Conservation (phyloP, 2,888 invertebrate genomes). For the Lasius fuliginosus region DNA sequence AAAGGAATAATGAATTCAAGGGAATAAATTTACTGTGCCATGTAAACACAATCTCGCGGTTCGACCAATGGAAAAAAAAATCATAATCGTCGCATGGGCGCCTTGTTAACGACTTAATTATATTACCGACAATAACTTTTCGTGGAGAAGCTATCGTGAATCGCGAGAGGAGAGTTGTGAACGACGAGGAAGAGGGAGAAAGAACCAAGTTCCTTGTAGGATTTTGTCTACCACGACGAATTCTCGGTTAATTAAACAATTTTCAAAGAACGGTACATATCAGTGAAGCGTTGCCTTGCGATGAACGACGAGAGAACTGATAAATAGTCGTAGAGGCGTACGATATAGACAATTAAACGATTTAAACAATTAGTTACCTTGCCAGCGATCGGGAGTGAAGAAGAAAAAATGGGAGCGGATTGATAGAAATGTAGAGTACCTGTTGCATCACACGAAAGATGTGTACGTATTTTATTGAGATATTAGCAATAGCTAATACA, state of each 20-base stretch:
- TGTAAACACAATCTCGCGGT: conserved; percentile 34
- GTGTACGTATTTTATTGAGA: conserved; percentile 71
- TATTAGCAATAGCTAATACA: conserved; percentile 63
- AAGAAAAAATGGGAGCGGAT: conserved; percentile 38
- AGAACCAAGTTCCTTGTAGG: conserved; percentile 49
- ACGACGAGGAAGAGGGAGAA: neutral
- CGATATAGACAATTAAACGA: conserved; percentile 46
- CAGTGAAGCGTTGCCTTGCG: conserved; percentile 77
- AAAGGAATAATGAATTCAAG: neutral
- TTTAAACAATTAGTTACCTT: conserved; percentile 50
- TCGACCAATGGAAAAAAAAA: conserved; percentile 24
- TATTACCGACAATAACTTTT: conserved; percentile 44
- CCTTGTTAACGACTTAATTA: conserved; percentile 47
- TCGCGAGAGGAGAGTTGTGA: conserved; percentile 32
- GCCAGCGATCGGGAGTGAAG: conserved; percentile 33
- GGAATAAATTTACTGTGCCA: neutral
- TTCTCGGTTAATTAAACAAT: conserved; percentile 42
- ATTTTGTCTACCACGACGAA: conserved; percentile 49
- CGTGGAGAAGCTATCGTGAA: conserved; percentile 32
- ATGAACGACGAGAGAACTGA: conserved; percentile 47
- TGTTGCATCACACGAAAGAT: conserved; percentile 75
- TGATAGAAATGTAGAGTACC: conserved; percentile 76
- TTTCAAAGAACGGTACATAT: conserved; percentile 77
- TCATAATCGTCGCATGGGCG: conserved; percentile 13
- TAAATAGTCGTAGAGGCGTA: conserved; percentile 30